Evolutionary conservation across 2,888 invertebrate species (phyloP).

Genomic region (Orthosia gothica): DNA sequence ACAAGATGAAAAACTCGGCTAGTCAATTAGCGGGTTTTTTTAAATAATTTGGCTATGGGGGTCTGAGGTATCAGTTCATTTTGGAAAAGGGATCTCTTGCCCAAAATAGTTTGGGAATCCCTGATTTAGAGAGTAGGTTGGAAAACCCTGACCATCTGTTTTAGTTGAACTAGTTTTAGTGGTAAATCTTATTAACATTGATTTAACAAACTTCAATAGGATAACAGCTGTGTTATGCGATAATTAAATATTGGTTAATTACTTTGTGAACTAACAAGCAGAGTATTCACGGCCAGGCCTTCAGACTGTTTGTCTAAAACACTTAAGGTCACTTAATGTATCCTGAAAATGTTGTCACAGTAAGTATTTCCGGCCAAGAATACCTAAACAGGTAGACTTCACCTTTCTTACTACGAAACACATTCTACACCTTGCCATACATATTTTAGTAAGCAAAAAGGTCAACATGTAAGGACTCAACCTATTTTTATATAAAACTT

Average conservation of each 20-base stretch:
- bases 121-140: neutral
- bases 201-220: neutral
- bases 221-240: neutral
- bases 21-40: too few species aligned
- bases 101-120: too few species aligned
- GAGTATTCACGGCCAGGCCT: neutral
- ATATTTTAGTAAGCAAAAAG: neutral
- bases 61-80: too few species aligned
- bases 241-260: neutral
- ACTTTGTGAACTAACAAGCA: conserved; percentile 2
- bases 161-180: neutral
- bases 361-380: neutral
- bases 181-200: neutral
- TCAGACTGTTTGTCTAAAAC: neutral
- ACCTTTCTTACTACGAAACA: neutral
- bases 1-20: too few species aligned
- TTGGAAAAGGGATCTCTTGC: too few species aligned
- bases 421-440: neutral
- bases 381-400: neutral
- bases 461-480: neutral
- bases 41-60: too few species aligned
- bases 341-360: neutral
- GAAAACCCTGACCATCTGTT: neutral
- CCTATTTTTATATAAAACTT: neutral
- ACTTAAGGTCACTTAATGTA: neutral